A percentile compares a stretch with the other conserved stretches of the same genome.
phyloP scores from a whole-genome alignment of 2,113 vertebrate genomes.

The Micronycteris hirsuta region DNA sequence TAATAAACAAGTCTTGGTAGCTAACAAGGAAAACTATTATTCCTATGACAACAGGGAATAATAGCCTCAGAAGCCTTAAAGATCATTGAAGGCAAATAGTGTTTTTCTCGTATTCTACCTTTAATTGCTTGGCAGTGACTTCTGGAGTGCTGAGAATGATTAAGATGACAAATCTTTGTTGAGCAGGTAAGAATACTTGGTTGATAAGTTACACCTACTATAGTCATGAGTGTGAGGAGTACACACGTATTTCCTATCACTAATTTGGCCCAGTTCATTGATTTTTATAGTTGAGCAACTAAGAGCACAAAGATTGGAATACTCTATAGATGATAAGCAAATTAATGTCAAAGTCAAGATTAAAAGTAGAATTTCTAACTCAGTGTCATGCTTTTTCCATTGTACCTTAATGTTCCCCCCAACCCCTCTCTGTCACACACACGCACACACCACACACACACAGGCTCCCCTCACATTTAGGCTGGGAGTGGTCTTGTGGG shows the following conservation, averaged over 20 bases:
- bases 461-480: neutral
- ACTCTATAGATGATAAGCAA: neutral
- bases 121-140: neutral
- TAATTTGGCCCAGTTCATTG: neutral
- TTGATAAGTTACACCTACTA: neutral
- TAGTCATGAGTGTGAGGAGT: neutral
- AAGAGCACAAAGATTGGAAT: neutral
- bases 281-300: neutral
- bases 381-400: neutral
- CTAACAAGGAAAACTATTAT: neutral
- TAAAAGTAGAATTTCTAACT: neutral
- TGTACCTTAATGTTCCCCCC: too few species aligned
- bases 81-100: neutral
- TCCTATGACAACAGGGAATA: neutral
- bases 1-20: neutral
- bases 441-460: fast-evolving
- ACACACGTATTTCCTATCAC: neutral
- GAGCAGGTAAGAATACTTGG: neutral
- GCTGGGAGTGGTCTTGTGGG: neutral
- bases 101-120: neutral
- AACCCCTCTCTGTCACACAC: neutral
- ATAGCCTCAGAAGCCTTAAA: neutral
- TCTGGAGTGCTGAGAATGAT: neutral
- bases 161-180: neutral
- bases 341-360: neutral